Conservation (phyloP, 2,797 vertebrate genomes). For the Anisognathus igniventris region DNA sequence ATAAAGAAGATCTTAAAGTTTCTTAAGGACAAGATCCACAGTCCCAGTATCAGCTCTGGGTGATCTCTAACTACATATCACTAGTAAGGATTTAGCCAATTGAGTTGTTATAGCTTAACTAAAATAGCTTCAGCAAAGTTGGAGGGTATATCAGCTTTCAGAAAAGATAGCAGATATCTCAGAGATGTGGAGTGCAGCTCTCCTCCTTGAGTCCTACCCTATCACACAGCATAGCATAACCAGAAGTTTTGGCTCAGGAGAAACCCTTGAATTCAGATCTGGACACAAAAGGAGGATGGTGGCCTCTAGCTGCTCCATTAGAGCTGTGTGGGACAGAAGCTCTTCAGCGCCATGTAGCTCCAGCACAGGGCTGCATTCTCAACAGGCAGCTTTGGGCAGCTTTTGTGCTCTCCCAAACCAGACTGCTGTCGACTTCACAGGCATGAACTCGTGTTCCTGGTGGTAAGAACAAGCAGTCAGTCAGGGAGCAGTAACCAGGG, state of each 20-base stretch:
- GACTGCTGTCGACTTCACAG: rapidly evolving
- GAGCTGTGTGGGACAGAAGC: neutral
- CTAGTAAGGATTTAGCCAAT: slow-evolving; percentile 63
- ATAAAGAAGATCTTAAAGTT: slow-evolving; percentile 42
- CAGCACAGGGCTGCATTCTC: neutral
- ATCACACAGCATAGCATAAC: neutral
- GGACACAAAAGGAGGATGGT: neutral
- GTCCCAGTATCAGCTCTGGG: slow-evolving; percentile 23
- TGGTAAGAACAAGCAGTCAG: neutral
- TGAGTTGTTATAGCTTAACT: slow-evolving; percentile 65
- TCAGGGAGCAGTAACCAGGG: neutral
- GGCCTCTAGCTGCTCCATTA: neutral
- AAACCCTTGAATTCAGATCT: neutral
- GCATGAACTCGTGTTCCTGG: neutral
- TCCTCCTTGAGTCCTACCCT: slow-evolving; percentile 3
- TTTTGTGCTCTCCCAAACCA: neutral
- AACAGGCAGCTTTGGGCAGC: neutral
- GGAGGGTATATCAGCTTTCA: slow-evolving; percentile 58
- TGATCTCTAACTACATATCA: slow-evolving; percentile 62
- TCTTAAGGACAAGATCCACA: slow-evolving; percentile 49
- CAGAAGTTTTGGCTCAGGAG: neutral
- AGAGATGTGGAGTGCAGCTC: slow-evolving; percentile 50
- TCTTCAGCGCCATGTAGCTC: neutral
- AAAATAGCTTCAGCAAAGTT: slow-evolving; percentile 61
- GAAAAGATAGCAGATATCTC: slow-evolving; percentile 59